These are phyloP conservation scores for Hanleya hanleyi DNA, from an alignment of 2,888 invertebrate species.

Conservation along the genomic window DNA sequence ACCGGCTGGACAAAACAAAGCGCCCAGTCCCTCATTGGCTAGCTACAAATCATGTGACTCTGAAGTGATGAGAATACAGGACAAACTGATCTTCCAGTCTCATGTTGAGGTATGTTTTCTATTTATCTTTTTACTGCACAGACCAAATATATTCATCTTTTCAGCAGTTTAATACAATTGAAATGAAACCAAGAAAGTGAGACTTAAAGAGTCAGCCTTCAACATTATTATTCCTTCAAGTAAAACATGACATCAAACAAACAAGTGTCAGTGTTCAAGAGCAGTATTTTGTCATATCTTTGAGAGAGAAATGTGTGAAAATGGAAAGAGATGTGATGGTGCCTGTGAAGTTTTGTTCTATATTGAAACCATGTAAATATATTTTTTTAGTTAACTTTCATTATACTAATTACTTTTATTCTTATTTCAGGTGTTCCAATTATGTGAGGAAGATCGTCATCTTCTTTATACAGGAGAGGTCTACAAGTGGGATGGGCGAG, in stretches of 20 bases:
- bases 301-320: too few relatives aligned
- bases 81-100: constrained; percentile 61
- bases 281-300: background rate
- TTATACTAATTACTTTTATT: constrained; percentile 1
- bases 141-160: too few relatives aligned
- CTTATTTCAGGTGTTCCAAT: constrained; percentile 57
- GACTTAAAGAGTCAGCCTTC: too few relatives aligned
- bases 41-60: constrained; percentile 47
- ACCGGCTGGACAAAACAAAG: background rate
- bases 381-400: too few relatives aligned
- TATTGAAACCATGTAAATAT: too few relatives aligned
- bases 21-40: constrained; percentile 4
- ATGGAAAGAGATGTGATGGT: background rate
- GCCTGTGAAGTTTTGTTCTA: background rate
- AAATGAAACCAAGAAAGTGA: too few relatives aligned
- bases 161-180: too few relatives aligned
- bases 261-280: too few relatives aligned
- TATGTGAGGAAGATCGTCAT: constrained; percentile 65
- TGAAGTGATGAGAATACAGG: constrained; percentile 66
- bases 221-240: too few relatives aligned
- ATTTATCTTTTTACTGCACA: too few relatives aligned
- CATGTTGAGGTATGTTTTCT: constrained; percentile 62
- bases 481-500: constrained; percentile 54
- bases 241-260: too few relatives aligned
- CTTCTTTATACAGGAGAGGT: constrained; percentile 65